Percentiles rank a stretch among this genome's conserved stretches.
phyloP scores from a whole-genome alignment of 2,888 invertebrate genomes.

The Sesia bembeciformis region DNA sequence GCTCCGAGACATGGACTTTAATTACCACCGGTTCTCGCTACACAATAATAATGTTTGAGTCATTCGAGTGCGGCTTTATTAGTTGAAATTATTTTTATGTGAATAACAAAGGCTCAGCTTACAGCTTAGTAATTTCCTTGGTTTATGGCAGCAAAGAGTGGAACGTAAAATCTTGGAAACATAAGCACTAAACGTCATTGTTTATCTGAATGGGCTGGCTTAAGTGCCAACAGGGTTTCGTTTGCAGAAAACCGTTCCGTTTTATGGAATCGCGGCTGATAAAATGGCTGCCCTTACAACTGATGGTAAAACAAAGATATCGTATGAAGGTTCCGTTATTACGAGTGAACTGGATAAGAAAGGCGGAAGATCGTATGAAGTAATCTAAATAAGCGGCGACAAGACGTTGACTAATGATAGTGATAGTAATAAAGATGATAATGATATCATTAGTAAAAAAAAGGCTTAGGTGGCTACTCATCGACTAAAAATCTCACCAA shows the following conservation, averaged over 20 bases:
- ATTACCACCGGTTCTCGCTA: slow-evolving; percentile 4
- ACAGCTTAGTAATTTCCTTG: neutral
- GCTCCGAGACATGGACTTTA: slow-evolving; percentile 13
- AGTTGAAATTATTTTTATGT: neutral
- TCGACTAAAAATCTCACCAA: too few relatives aligned
- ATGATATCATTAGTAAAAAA: neutral
- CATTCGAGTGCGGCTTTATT: neutral
- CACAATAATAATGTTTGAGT: neutral
- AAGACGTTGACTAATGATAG: neutral
- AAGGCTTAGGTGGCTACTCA: too few relatives aligned
- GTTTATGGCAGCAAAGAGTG: neutral
- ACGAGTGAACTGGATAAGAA: neutral
- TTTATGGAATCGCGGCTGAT: slow-evolving; percentile 8
- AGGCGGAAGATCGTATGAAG: neutral
- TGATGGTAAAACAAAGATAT: neutral
- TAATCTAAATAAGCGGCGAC: neutral
- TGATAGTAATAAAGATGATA: neutral
- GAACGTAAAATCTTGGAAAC: slow-evolving; percentile 1
- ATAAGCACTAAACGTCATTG: neutral
- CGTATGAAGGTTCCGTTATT: slow-evolving; percentile 1
- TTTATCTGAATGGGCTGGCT: slow-evolving; percentile 6
- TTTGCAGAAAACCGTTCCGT: slow-evolving; percentile 8
- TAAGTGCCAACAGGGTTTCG: slow-evolving; percentile 6
- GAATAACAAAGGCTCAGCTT: neutral
- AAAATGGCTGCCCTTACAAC: slow-evolving; percentile 4